These are phyloP conservation scores for Drosophila buzzatii DNA, from an alignment of 2,888 invertebrate genomes.

Conservation along the genomic window DNA sequence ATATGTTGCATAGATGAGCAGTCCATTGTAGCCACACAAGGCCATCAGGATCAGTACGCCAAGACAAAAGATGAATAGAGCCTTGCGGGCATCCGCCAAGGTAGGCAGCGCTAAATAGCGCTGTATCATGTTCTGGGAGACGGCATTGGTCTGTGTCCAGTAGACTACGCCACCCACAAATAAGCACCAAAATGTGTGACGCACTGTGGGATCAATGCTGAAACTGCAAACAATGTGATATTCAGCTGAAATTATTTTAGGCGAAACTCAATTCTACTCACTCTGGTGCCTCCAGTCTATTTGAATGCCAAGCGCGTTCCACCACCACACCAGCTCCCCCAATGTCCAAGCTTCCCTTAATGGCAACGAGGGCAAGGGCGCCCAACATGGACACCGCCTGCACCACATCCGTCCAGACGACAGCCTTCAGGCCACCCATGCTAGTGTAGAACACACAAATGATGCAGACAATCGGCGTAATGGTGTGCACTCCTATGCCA, in stretches of 20 bases:
- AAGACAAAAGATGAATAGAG: conserved; percentile 87
- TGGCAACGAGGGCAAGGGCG: conserved; percentile 90
- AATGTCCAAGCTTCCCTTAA: conserved; percentile 91
- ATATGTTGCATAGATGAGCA: conserved; percentile 88
- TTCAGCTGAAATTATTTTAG: not conserved
- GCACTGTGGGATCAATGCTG: conserved; percentile 91
- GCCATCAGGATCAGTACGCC: conserved; percentile 86
- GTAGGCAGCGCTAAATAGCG: conserved; percentile 92
- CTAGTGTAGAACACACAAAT: conserved; percentile 95
- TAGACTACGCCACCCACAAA: conserved; percentile 91
- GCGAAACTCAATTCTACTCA: conserved; percentile 79
- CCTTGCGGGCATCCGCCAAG: conserved; percentile 87
- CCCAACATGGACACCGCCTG: conserved; percentile 92
- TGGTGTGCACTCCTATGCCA: conserved; percentile 92
- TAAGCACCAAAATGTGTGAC: conserved; percentile 94
- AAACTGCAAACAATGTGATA: conserved; percentile 86
- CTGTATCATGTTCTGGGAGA: conserved; percentile 95
- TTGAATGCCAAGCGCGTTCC: conserved; percentile 89
- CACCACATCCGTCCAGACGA: conserved; percentile 92
- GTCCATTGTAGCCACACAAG: conserved; percentile 87
- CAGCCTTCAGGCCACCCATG: conserved; percentile 92
- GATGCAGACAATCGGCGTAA: conserved; percentile 92
- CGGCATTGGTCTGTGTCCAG: conserved; percentile 92
- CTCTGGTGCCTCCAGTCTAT: conserved; percentile 90
- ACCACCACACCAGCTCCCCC: conserved; percentile 89